phyloP scores from a whole-genome alignment of 2,888 invertebrate genomes.

The Xiphydria camelus region DNA sequence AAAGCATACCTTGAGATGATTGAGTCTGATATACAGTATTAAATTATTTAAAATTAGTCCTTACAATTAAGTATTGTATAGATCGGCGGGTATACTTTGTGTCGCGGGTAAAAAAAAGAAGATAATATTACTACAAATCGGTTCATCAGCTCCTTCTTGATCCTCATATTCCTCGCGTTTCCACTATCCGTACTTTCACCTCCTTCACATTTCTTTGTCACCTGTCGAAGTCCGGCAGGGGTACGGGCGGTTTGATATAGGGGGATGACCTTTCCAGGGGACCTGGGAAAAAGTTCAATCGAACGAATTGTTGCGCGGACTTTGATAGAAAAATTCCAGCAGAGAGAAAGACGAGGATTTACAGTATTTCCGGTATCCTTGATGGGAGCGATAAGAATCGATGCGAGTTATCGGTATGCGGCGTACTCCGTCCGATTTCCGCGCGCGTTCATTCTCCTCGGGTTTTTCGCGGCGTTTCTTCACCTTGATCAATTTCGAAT shows the following conservation, averaged over 20 bases:
- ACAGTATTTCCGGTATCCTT: constrained; percentile 29
- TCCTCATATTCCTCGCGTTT: too few relatives aligned
- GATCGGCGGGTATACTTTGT: constrained; percentile 2
- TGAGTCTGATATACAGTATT: constrained; percentile 17
- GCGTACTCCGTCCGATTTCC: constrained; percentile 30
- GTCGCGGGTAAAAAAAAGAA: constrained; percentile 3
- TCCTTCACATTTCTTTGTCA: too few relatives aligned
- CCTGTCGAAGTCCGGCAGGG: constrained; percentile 41
- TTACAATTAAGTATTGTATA: constrained; percentile 21
- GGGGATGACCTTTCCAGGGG: constrained; percentile 22
- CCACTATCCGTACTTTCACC: too few relatives aligned
- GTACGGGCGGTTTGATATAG: constrained; percentile 36
- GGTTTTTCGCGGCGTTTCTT: constrained; percentile 19
- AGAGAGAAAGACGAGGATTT: constrained; percentile 14
- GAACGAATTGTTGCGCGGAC: too few relatives aligned
- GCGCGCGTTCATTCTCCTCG: constrained; percentile 22
- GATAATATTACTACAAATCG: constrained; percentile 11
- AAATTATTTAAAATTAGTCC: constrained; percentile 14
- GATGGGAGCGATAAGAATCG: constrained; percentile 39
- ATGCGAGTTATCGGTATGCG: constrained; percentile 33
- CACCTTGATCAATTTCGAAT: constrained; percentile 11
- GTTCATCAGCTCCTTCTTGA: constrained; percentile 6
- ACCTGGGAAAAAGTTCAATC: constrained; percentile 24
- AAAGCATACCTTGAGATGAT: too few relatives aligned
- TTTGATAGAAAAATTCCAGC: too few relatives aligned